Conservation (phyloP, 1,140 invertebrate genomes). For the Meloidogyne hapla region DNA sequence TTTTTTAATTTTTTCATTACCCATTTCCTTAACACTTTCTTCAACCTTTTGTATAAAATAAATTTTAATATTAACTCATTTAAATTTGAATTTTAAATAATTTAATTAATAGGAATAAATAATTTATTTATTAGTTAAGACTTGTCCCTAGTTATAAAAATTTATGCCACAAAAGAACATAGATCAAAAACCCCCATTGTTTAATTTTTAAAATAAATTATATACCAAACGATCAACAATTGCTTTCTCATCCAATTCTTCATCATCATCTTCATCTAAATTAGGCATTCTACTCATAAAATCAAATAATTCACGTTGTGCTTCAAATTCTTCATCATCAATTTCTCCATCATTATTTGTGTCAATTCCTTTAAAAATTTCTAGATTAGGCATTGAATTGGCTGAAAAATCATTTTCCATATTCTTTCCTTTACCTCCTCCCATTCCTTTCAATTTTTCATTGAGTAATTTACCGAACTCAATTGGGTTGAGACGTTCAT, state of each 20-base stretch:
- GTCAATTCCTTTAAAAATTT: not conserved
- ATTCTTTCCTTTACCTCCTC: not conserved
- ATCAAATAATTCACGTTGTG: not conserved
- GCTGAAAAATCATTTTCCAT: not conserved
- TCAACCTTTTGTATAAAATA: not conserved
- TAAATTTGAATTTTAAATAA: too few species aligned
- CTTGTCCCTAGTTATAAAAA: too few species aligned
- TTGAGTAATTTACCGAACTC: not conserved
- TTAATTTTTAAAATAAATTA: not conserved
- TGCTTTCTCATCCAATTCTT: not conserved
- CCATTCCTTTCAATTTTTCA: not conserved
- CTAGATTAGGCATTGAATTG: not conserved
- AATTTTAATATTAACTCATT: not conserved
- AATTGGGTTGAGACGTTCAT: not conserved
- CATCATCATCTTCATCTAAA: not conserved
- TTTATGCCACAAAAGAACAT: too few species aligned
- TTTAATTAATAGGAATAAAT: too few species aligned
- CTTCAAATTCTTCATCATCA: not conserved
- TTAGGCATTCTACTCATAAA: not conserved
- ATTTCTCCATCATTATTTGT: not conserved
- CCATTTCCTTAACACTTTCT: conserved; percentile 1
- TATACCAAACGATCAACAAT: not conserved
- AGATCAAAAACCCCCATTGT: too few species aligned
- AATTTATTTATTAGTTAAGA: too few species aligned
- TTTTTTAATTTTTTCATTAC: not conserved